Percentiles rank a stretch among this genome's conserved stretches.
phyloP scores from a whole-genome alignment of 1,140 invertebrate genomes.

The Mamestra configurata region DNA sequence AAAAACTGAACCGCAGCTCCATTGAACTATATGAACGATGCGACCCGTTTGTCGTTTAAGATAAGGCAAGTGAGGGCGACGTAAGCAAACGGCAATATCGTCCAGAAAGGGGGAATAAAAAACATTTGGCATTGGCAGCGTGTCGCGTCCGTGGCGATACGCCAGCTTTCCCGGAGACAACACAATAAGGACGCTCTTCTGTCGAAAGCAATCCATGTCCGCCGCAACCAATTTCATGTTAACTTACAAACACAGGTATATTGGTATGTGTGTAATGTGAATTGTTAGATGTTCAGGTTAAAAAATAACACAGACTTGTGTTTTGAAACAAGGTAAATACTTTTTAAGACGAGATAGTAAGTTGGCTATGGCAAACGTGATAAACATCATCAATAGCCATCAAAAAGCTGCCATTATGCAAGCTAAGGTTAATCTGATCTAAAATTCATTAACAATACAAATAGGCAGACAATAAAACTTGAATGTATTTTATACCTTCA shows the following conservation, averaged over 20 bases:
- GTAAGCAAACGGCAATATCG: constrained; percentile 79
- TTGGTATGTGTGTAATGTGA: constrained; percentile 20
- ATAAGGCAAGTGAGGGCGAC: constrained; percentile 56
- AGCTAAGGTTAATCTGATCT: no score
- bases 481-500: no score
- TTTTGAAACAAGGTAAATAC: no score
- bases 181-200: constrained; percentile 80
- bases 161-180: constrained; percentile 75
- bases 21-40: background rate
- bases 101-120: constrained; percentile 67
- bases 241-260: constrained; percentile 60
- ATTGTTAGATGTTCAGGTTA: background rate
- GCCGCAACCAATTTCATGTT: constrained; percentile 78
- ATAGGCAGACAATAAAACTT: no score
- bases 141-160: constrained; percentile 69
- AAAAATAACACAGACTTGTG: no score
- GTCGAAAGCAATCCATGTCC: constrained; percentile 81
- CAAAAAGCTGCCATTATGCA: no score
- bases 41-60: constrained; percentile 46
- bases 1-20: background rate
- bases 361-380: no score
- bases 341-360: no score
- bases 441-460: no score
- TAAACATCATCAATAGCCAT: no score
- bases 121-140: constrained; percentile 68